Percentiles rank a stretch among this genome's conserved stretches.
Evolutionary conservation across 2,797 vertebrate species (phyloP).

Genomic region (Acrossocheilus wenchowensis): DNA sequence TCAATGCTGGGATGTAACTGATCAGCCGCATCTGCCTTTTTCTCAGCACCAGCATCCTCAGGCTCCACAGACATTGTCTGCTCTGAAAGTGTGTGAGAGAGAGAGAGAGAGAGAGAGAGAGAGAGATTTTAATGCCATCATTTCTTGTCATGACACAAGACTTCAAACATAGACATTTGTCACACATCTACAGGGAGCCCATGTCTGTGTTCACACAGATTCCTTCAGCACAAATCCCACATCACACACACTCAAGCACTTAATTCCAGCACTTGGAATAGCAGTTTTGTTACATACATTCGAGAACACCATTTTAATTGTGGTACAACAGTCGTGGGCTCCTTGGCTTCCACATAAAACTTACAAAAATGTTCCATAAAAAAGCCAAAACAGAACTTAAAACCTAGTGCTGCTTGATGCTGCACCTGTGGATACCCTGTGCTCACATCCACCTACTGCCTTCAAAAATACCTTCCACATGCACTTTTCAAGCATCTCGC

Average conservation of each 20-base stretch:
- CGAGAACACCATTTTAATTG: background rate
- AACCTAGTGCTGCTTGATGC: background rate
- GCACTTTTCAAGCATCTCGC: background rate
- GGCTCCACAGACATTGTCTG: background rate
- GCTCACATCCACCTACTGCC: background rate
- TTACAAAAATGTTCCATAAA: background rate
- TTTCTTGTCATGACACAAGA: slow-evolving; percentile 2
- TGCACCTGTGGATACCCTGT: background rate
- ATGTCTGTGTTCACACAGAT: background rate
- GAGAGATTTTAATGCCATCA: background rate
- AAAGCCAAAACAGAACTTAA: background rate
- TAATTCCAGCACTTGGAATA: background rate
- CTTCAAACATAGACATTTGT: slow-evolving; percentile 15
- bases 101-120: too few relatives aligned
- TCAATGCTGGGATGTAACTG: slow-evolving; percentile 18
- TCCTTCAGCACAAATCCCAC: background rate
- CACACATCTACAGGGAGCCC: background rate
- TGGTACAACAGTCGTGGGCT: background rate
- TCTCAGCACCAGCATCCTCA: slow-evolving; percentile 6
- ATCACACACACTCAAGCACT: background rate
- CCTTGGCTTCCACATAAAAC: background rate
- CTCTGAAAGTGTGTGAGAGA: slow-evolving; percentile 32
- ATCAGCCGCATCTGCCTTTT: background rate
- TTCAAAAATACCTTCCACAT: background rate
- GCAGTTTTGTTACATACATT: background rate